Evolutionary conservation across 2,113 vertebrate genomes (phyloP).

Genomic region (Muntiacus muntjak): DNA sequence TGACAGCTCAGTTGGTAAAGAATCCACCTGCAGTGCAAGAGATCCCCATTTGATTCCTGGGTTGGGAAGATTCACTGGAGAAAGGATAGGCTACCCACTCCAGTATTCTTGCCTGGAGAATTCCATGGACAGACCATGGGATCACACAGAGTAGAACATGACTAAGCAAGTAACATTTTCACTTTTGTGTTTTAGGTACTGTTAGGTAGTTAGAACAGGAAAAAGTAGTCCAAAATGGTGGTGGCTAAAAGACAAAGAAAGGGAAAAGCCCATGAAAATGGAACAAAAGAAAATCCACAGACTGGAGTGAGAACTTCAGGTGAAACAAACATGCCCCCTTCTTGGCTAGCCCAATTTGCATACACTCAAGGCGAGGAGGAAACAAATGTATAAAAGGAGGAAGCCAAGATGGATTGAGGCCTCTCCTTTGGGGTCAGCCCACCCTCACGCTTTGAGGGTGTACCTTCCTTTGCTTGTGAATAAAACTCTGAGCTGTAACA

Average conservation of each 20-base stretch:
- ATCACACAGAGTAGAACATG: background rate
- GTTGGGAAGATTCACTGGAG: background rate
- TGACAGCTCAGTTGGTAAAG: background rate
- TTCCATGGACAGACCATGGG: background rate
- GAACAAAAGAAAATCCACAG: background rate
- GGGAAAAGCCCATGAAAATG: background rate
- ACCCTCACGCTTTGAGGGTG: background rate
- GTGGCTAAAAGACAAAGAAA: background rate
- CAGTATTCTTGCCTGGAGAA: background rate
- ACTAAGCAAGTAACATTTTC: background rate
- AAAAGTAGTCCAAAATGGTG: background rate
- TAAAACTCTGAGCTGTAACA: background rate
- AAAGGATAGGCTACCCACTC: background rate
- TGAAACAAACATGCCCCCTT: background rate
- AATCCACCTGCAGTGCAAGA: background rate
- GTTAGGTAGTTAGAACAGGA: background rate
- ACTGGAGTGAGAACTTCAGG: background rate
- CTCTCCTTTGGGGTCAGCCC: background rate
- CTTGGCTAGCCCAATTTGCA: background rate
- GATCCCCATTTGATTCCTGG: background rate
- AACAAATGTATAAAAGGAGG: background rate
- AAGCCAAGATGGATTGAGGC: background rate
- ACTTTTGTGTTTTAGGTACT: background rate
- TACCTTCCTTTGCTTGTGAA: background rate
- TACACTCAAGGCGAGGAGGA: rapidly evolving